These are phyloP conservation scores for Liopterus haemorrhoidalis DNA, from an alignment of 2,888 invertebrate species.

Conservation along the genomic window DNA sequence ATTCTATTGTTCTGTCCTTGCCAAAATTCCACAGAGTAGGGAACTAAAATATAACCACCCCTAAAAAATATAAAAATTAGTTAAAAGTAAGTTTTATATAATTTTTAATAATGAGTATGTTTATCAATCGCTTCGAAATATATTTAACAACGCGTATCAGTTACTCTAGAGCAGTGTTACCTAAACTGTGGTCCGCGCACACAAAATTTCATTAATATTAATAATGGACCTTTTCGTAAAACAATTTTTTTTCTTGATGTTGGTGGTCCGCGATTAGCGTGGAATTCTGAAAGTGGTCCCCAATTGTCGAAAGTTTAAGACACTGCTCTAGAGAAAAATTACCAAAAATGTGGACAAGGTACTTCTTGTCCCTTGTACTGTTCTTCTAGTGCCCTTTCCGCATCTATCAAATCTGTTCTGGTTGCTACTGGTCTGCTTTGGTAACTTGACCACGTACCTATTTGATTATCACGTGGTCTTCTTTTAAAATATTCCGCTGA, in stretches of 20 bases:
- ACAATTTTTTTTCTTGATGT: too few species aligned
- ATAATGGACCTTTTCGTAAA: too few species aligned
- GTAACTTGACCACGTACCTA: constrained; percentile 78
- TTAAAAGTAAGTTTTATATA: constrained; percentile 8
- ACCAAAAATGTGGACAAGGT: constrained; percentile 77
- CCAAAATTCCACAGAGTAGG: constrained; percentile 91
- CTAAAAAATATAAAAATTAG: constrained; percentile 46
- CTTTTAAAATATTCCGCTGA: constrained; percentile 80
- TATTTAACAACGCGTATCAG: too few species aligned
- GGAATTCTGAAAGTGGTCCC: too few species aligned
- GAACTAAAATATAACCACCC: constrained; percentile 88
- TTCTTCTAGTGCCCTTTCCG: constrained; percentile 59
- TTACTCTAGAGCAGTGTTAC: too few species aligned
- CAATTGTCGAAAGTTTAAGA: too few species aligned
- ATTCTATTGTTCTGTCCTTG: constrained; percentile 93
- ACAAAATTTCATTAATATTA: too few species aligned
- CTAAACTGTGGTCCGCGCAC: too few species aligned
- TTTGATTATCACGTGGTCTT: constrained; percentile 80
- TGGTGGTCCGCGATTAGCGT: too few species aligned
- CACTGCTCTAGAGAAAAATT: constrained; percentile 36
- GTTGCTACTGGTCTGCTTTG: constrained; percentile 74
- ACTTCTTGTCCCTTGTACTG: constrained; percentile 61
- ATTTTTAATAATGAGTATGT: background rate
- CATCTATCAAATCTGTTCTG: constrained; percentile 63
- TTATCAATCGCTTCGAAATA: background rate